Evolutionary conservation across 2,888 invertebrate species (phyloP).

Genomic region (Clitarchus hookeri): DNA sequence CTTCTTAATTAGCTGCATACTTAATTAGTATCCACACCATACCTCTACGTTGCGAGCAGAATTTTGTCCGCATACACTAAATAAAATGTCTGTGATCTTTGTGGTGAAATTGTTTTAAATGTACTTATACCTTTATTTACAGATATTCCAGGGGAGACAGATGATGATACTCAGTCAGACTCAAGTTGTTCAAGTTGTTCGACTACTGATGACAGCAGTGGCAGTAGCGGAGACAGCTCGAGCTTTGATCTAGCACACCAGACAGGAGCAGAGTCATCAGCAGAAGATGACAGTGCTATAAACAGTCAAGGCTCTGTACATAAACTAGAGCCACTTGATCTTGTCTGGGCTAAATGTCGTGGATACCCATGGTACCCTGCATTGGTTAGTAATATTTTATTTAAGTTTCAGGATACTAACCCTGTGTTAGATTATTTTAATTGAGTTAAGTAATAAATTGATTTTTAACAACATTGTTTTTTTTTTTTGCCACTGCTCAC

Average conservation of each 20-base stretch:
- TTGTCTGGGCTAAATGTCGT: slow-evolving; percentile 97
- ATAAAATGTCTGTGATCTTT: no score
- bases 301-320: slow-evolving; percentile 26
- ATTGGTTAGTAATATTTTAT: slow-evolving; percentile 58
- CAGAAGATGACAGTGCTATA: slow-evolving; percentile 42
- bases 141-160: slow-evolving; percentile 53
- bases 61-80: no score
- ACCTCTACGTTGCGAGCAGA: no score
- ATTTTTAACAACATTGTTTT: no score
- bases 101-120: not conserved
- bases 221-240: slow-evolving; percentile 52
- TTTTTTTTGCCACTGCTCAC: no score
- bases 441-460: no score
- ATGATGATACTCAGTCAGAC: slow-evolving; percentile 55
- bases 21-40: no score
- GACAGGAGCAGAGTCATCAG: slow-evolving; percentile 37
- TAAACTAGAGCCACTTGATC: slow-evolving; percentile 77
- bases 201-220: slow-evolving; percentile 53
- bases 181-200: slow-evolving; percentile 58
- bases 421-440: no score
- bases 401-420: no score
- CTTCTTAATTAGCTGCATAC: not conserved
- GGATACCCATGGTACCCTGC: slow-evolving; percentile 99
- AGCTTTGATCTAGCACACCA: slow-evolving; percentile 39
- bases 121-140: slow-evolving; percentile 6